Evolutionary conservation across 2,888 invertebrate genomes (phyloP), one percentile per base, ranked within the genome.

Genomic region (Operophtera brumata): DNA sequence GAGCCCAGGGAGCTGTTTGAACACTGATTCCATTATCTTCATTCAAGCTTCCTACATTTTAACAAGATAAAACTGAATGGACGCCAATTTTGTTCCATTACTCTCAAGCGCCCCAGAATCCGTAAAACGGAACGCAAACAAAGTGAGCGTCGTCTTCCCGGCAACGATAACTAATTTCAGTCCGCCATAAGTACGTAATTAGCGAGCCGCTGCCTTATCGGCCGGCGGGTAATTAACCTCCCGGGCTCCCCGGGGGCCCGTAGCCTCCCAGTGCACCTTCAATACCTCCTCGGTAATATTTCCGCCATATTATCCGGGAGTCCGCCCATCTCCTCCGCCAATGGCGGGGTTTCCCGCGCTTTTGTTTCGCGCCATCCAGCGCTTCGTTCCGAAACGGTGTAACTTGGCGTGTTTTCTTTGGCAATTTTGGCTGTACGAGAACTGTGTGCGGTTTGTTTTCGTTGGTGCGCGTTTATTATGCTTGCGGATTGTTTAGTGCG

Each of bases 171-270:
- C 88, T 90, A 90, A 89, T 90, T 89, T 88, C 88, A 82, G 88
- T 83, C 87, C 83, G 86, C 89, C 87, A 86, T 90, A 90, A 90
- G 90, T 90, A 88, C 86, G 87, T 90, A 89, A 89, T 90, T 90
- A 90, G 90, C 89, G 87, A 80, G 86, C 89, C 88, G 81, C 84
- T 90, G 88, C 88, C 90, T 90, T 89, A 90, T 90, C 89, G 86
- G 86, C 87, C 81, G 82, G 84, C 74, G 86, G 87, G 89, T 89
- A 89, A 90, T 90, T 90, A 90, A 90, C 90, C 90, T 89, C 82
- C 81, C 77, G 62, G 80, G 80, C 70, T 48, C 50, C 70, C 64
- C 59, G 62, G 68, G 61, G 65, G 66, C 73, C 75, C 73, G 75
- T 77, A 64, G 69, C 73, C 81, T 75, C 79, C 76, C 73, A 57